Evolutionary conservation across 2,113 vertebrate genomes (phyloP).

Genomic region (Coregonus clupeaformis): DNA sequence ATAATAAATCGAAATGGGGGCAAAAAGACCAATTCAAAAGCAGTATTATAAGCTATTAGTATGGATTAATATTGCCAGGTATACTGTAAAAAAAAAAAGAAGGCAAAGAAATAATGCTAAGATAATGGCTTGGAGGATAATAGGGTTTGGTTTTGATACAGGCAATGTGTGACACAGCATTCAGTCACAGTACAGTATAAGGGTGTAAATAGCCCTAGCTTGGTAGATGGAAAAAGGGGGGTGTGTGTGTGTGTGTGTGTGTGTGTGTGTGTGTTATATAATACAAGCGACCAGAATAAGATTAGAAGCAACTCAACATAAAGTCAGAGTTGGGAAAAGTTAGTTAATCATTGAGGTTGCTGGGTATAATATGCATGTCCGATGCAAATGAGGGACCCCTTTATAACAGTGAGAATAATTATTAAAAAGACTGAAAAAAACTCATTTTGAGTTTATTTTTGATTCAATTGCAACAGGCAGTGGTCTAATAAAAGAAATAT

Average conservation of each 20-base stretch:
- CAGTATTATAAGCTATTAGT: conserved; percentile 20
- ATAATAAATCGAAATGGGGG: neutral
- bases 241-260: neutral
- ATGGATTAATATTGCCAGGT: conserved; percentile 16
- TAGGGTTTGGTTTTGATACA: neutral
- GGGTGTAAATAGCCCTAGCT: neutral
- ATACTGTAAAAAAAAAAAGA: conserved; percentile 10
- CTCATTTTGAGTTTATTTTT: neutral
- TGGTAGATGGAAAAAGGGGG: too few relatives aligned
- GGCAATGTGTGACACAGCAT: neutral
- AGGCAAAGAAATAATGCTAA: conserved; percentile 30
- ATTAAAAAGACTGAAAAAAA: too few relatives aligned
- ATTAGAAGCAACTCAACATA: neutral
- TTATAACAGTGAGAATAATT: too few relatives aligned
- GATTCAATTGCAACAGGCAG: neutral
- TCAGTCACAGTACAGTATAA: neutral
- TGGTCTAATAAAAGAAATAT: conserved; percentile 10
- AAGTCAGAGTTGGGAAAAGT: conserved; percentile 1
- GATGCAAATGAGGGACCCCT: conserved; percentile 14
- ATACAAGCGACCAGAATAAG: neutral
- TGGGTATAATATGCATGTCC: neutral
- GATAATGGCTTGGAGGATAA: conserved; percentile 2
- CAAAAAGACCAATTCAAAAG: neutral
- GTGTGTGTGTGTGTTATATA: neutral
- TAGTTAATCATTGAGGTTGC: neutral